These are phyloP conservation scores for Aphidius gifuensis DNA, from an alignment of 1,140 invertebrate species.

Conservation along the genomic window DNA sequence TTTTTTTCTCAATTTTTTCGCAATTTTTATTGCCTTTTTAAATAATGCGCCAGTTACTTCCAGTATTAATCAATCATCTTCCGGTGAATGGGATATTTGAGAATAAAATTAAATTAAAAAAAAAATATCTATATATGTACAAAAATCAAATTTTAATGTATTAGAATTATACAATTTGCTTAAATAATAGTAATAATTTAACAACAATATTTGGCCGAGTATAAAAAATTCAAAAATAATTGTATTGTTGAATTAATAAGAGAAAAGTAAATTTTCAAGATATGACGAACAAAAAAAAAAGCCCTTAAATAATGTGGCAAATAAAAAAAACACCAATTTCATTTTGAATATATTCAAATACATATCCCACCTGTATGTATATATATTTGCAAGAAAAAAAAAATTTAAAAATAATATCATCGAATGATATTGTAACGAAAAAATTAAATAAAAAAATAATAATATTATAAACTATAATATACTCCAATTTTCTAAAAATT, in stretches of 20 bases:
- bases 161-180: constrained; percentile 16
- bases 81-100: constrained; percentile 32
- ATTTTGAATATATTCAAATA: constrained; percentile 33
- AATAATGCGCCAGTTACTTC: constrained; percentile 14
- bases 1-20: neutral
- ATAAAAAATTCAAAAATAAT: constrained; percentile 25
- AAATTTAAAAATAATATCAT: constrained; percentile 38
- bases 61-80: constrained; percentile 30
- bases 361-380: constrained; percentile 54
- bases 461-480: neutral
- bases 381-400: constrained; percentile 47
- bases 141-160: constrained; percentile 51
- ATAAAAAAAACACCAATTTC: constrained; percentile 27
- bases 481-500: constrained; percentile 24
- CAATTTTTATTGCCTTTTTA: neutral
- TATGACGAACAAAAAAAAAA: constrained; percentile 23
- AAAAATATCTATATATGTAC: constrained; percentile 36
- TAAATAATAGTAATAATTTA: constrained; percentile 23
- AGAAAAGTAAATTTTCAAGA: constrained; percentile 25
- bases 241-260: too few relatives aligned
- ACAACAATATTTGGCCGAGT: constrained; percentile 26
- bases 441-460: constrained; percentile 29
- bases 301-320: constrained; percentile 37
- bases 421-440: constrained; percentile 42
- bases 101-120: too few relatives aligned